Base-by-base conservation (phyloP, 2,888 invertebrate genomes). In the Colletes collaris region DNA sequence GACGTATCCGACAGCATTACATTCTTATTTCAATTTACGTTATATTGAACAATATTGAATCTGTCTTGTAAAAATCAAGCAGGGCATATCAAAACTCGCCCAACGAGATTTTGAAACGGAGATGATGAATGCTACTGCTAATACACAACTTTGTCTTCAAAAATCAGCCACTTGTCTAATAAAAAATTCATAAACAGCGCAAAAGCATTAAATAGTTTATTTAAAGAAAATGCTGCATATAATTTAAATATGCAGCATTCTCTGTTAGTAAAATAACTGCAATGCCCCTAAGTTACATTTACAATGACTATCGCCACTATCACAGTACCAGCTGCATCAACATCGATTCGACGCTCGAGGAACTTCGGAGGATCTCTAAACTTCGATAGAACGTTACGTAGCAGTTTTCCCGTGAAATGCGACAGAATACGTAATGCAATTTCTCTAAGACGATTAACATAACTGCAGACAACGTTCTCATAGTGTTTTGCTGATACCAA, bases 341-440 rank as follows among this genome's bases (percentile, higher is more conserved):
- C 44, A 69, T 59, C 44, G 50, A 6, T 16, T 35, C 68, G 11
- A 19, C 53, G 37, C 7, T 49, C n/a, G 11, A 0, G 56, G 46
- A 60, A 76, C 16, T 76, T 60, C 37, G 60, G 4, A 59, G 13
- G 40, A 59, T 76, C 53, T 55, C 49, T 70, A 70, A 70, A 76
- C 70, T 70, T 70, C 49, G 69, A 79, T 63, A 75, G 53, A 13
- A 52, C 44, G 69, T 40, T 60, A 53, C 65, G 35, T 62, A 59
- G 73, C 60, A 76, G 76, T 60, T 70, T 70, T 55, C 64, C 53
- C 49, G 59, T 71, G 81, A 76, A 87, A 84, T 79, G 79, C 80
- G 81, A 81, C 83, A 81, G 87, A 88, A 88, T 88, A 83, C 79
- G 85, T 86, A 88, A 88, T 88, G 87, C 72, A 87, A 88, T 88